Evolutionary conservation across 2,888 invertebrate genomes (phyloP), one percentile per base, ranked within the genome.

Genomic region (Chydorus sphaericus): DNA sequence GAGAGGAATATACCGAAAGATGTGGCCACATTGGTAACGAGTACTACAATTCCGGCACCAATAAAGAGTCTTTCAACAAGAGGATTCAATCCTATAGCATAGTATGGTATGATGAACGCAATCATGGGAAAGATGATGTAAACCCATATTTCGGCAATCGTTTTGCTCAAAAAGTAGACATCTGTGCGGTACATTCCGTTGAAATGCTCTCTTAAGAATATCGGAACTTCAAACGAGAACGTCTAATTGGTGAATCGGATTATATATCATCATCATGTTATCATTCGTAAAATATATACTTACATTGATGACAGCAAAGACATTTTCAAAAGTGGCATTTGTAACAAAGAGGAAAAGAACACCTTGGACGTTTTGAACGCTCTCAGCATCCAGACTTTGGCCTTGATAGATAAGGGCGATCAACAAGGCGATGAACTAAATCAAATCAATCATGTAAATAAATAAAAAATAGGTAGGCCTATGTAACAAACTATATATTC

Each of bases 301-400:
- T 71, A 93, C 94, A 69, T 85, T 87, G 58, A 93, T 83, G 38
- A 94, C 93, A 59, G 91, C 88, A 66, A 92, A 92, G n/a, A 91
- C 82, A 69, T 91, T 92, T 65, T 90, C 88, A 70, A 93, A 92
- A 6, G 92, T 92, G 83, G 91, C 85, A 66, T 89, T 91, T n/a
- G 88, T 88, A 50, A 91, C 77, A 67, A 91, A 84, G 66, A 92
- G 80, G 69, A 91, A 93, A 56, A 93, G 76, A 28, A 85, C 89
- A 48, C 93, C 93, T 67, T 91, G 93, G 61, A 93, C 87, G 69
- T 94, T 94, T 82, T 87, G 86, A 1, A 93, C 88, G 2, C 89
- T 93, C 64, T 86, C 85, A 69, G 88, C 87, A 67, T 85, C 82
- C 55, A 86, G 67, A 57, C 77, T 71, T 68, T 92, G 89, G 0